Conservation (phyloP, 2,888 invertebrate species). For the Nemotelus pantherinus region DNA sequence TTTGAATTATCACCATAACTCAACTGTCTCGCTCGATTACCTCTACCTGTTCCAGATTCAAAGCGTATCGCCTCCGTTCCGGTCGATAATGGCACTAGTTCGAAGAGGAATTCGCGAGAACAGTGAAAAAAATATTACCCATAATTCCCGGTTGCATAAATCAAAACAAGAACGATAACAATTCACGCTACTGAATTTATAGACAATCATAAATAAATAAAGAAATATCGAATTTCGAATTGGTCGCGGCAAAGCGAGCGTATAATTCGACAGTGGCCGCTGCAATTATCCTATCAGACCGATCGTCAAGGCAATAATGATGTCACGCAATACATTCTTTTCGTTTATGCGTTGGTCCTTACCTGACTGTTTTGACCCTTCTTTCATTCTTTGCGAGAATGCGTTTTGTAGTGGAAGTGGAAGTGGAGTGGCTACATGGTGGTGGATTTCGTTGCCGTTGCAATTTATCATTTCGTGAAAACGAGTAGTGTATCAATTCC, state of each 20-base stretch:
- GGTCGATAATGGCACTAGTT: no score
- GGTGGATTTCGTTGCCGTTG: slow-evolving; percentile 8
- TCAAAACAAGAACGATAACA: slow-evolving; percentile 17
- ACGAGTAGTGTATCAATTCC: slow-evolving; percentile 34
- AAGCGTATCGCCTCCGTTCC: no score
- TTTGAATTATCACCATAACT: no score
- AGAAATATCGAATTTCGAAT: background rate
- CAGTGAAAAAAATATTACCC: background rate
- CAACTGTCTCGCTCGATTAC: no score
- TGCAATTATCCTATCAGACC: slow-evolving; percentile 41
- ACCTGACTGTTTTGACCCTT: background rate
- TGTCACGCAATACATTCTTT: slow-evolving; percentile 42
- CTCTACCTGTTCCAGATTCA: no score
- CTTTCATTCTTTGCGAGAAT: background rate
- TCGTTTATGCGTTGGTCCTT: background rate
- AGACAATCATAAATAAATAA: slow-evolving; percentile 36
- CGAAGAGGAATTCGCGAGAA: no score
- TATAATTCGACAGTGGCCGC: slow-evolving; percentile 29
- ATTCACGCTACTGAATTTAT: slow-evolving; percentile 34
- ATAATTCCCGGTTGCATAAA: slow-evolving; percentile 21
- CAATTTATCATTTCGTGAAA: slow-evolving; percentile 32
- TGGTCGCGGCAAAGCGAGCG: background rate
- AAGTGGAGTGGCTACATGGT: background rate
- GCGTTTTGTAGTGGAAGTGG: background rate
- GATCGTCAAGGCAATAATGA: slow-evolving; percentile 39